Percentiles rank a stretch among this genome's conserved stretches.
Conservation (phyloP, 2,888 invertebrate species). For the Caenorhabditis japonica region DNA sequence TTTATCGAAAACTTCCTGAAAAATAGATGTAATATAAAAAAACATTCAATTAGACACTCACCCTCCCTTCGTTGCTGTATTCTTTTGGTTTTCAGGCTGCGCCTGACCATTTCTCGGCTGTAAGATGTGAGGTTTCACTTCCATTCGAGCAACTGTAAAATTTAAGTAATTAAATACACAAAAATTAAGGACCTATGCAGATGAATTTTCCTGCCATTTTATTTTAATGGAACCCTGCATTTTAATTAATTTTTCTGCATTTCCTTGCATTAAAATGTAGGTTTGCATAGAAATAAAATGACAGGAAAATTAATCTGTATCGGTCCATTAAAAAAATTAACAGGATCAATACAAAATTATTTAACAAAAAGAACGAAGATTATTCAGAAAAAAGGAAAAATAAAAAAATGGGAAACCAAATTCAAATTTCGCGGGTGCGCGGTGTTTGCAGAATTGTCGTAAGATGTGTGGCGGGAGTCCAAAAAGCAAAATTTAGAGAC, state of each 20-base stretch:
- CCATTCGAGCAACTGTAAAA: constrained; percentile 5
- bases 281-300: no score
- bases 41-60: not conserved
- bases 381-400: no score
- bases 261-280: no score
- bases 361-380: no score
- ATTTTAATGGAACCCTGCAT: no score
- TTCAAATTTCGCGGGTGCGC: not conserved
- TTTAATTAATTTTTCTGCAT: no score
- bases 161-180: no score
- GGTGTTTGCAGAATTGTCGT: constrained; percentile 30
- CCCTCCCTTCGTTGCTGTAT: constrained; percentile 32
- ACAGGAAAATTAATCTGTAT: no score
- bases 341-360: no score
- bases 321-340: no score
- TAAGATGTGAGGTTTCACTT: constrained; percentile 3
- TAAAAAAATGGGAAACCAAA: not conserved
- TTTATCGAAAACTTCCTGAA: constrained; percentile 20
- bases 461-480: constrained; percentile 9
- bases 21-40: not conserved
- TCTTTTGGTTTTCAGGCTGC: not conserved
- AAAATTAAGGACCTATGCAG: no score
- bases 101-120: not conserved
- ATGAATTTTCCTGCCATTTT: no score
- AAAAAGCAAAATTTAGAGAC: not conserved